Percentiles rank a stretch among this genome's conserved stretches.
Conservation (phyloP, 2,888 invertebrate species). For the Melinaea marsaeus region DNA sequence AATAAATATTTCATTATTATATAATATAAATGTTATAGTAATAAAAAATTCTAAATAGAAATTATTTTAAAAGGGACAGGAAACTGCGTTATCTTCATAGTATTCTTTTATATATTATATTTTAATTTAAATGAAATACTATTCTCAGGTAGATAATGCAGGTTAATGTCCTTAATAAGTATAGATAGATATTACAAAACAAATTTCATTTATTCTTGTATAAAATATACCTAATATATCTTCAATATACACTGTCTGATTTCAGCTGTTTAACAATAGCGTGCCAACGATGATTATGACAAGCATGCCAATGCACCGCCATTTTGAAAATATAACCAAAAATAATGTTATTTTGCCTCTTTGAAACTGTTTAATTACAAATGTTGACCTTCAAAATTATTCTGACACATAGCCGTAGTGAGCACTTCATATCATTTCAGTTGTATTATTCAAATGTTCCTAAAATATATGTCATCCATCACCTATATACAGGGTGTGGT, state of each 20-base stretch:
- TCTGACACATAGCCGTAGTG: background rate
- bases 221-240: conserved; percentile 24
- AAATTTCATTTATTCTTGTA: conserved; percentile 31
- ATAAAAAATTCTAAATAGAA: background rate
- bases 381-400: background rate
- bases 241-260: conserved; percentile 15
- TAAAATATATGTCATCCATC: background rate
- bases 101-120: conserved; percentile 9
- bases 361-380: background rate
- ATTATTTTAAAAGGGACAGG: background rate
- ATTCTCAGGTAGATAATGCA: conserved; percentile 19
- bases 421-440: background rate
- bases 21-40: conserved; percentile 6
- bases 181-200: conserved; percentile 24
- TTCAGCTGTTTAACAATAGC: background rate
- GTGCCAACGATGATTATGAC: background rate
- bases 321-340: background rate
- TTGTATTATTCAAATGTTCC: background rate
- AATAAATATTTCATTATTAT: background rate
- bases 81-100: background rate
- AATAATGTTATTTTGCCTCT: background rate
- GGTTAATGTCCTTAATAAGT: conserved; percentile 11
- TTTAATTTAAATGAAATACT: background rate
- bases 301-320: background rate
- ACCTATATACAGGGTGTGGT: no score